Base-by-base conservation (phyloP, 2,888 invertebrate genomes). In the Bruchidius siliquastri region DNA sequence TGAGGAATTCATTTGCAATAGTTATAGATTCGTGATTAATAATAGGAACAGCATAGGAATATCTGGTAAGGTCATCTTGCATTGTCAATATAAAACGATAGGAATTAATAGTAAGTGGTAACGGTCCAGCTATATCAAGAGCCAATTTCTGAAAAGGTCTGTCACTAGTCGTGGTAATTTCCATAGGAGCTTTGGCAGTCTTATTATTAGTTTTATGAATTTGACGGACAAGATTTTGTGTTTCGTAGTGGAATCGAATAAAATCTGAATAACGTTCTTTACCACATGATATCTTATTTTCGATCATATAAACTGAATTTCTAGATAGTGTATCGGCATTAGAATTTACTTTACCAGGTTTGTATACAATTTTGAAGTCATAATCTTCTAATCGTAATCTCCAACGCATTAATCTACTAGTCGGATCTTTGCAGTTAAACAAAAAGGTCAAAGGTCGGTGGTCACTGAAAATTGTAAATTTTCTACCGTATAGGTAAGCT, bases 371-470 rank as follows among this genome's bases (percentile, higher is more conserved):
- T 21, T 72, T 75, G 73, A 80, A 84, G 67, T 84, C 75, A 72
- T 81, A 84, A 78, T 84, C 83, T 75, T 79, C 77, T 22, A 84
- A 72, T 72, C 71, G 69, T 69, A 85, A 73, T 72, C 80, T 72
- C 84, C 84, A 86, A 66, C 83, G 67, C 6, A 82, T 76, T 69
- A 85, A 69, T 73, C 81, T 71, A 22, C 80, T 79, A 20, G 78
- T 77, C 0, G 83, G 82, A 66, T 84, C 82, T 76, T 82, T 82
- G 13, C 72, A 20, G 22, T 77, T 82, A 67, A 83, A 80, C 4
- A 86, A 74, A 83, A 83, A 85, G 0, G 76, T 79, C 30, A 85
- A 75, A 0, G 84, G 84, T 77, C 77, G 73, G 74, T 86, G 85
- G 74, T 86, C 85, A 0, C 82, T 86, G 3, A 82, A 22, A 18